Percentiles rank a stretch among this genome's conserved stretches.
Conservation (phyloP, 2,888 invertebrate species). For the Cheiracanthium punctorium region DNA sequence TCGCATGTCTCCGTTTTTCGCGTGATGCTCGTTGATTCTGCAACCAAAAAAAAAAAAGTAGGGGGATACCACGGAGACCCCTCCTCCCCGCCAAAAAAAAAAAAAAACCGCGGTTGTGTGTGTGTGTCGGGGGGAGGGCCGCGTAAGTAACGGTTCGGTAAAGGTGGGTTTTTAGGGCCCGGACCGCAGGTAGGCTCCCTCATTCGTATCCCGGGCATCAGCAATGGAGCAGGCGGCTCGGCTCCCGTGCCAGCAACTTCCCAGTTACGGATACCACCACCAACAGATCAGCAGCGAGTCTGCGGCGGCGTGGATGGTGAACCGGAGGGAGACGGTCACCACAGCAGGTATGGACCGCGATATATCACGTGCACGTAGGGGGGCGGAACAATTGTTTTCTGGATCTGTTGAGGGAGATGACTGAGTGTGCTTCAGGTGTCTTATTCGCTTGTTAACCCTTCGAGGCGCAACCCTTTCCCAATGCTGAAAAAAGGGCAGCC, state of each 20-base stretch:
- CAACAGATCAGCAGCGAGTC: no score
- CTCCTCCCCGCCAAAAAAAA: not conserved
- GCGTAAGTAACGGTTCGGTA: not conserved
- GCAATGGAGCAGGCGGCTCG: slow-evolving; percentile 21
- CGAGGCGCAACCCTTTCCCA: no score
- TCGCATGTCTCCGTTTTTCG: slow-evolving; percentile 17
- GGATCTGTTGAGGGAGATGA: no score
- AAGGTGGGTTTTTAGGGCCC: no score
- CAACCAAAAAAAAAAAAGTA: no score
- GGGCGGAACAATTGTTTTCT: no score
- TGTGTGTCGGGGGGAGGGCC: not conserved
- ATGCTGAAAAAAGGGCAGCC: no score
- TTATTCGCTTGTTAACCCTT: no score
- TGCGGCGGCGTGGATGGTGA: slow-evolving; percentile 13
- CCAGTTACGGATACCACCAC: slow-evolving; percentile 7
- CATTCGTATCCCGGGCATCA: not conserved
- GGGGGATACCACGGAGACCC: not conserved
- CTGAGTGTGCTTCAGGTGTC: no score
- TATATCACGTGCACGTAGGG: no score
- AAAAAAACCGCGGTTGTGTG: no score
- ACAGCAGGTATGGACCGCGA: not conserved
- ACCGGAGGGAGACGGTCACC: not conserved
- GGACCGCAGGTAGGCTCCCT: not conserved
- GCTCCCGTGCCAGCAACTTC: not conserved
- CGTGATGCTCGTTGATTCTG: not conserved